Evolutionary conservation across 2,797 vertebrate genomes (phyloP), one percentile per base, ranked within the genome.

Genomic region (Decapterus maruadsi): DNA sequence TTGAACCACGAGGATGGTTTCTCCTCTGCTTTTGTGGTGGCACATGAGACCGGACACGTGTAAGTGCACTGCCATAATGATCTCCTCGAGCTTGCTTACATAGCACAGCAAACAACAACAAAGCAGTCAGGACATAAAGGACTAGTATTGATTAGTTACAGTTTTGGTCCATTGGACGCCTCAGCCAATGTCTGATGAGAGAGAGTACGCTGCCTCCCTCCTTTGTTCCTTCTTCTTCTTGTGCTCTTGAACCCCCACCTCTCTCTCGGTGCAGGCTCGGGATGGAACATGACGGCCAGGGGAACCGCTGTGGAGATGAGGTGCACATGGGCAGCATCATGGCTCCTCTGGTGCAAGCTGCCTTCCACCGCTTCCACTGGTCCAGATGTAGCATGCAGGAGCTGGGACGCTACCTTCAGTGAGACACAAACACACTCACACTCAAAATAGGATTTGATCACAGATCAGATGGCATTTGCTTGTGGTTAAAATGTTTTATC

Each of bases 341-440:
- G 98, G 98, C 98, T 0, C 98, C 98, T 0, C 94, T 99, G 59
- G 98, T 99, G 72, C 98, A 99, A 84, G 98, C 98, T 0, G 98
- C 98, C 10, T 99, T 99, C 91, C 98, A 99, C 77, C 97, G 97
- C 75, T 99, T 99, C 92, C 98, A 99, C 85, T 99, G 98, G 98
- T 99, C 97, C 77, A 96, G 96, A 81, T 99, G 98, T 94, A 99
- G 98, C 95, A 97, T 98, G 90, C 97, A 99, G 86, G 98, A 99
- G 92, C 95, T 99, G 73, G 95, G 94, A 84, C 96, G 97, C 46
- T 99, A 99, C 80, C 95, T 99, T 68, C 96, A 97, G 98, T 99
- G 92, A 98, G 96, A 81, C 75, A 55, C 66, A 63, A 0, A 57
- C 55, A 61, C 54, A 50, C 46, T 17, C 17, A 48, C 40, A 66